Evolutionary conservation across 2,888 invertebrate species (phyloP), one percentile per base, ranked within the genome.

Genomic region (Heliconius cydno): DNA sequence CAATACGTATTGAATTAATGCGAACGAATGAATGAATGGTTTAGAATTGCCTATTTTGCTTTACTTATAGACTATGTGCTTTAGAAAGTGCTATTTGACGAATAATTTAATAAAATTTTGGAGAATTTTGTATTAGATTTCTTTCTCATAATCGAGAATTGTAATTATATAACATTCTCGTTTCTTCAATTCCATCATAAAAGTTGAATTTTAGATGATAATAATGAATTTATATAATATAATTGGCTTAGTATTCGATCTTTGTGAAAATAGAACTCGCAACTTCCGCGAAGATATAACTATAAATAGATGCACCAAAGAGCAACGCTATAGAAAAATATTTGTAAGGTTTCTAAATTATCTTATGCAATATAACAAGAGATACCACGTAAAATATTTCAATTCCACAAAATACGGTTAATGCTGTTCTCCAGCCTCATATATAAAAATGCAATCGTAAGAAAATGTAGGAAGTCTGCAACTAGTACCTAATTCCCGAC

Each of bases 381-480:
- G 65, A 28, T 52, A 9, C 70, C 70, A n/a, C 60, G 65, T 71
- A 75, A 75, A 10, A 41, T 67, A 79, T 70, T 46, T 71, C 52
- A 76, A 78, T 71, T 78, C 74, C 15, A 38, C 25, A 25, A 63
- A 66, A 72, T 75, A 79, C 63, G 41, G 60, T 77, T 77, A 79
- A 77, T 76, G 67, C 68, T 67, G 70, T 71, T 74, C 76, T 79
- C 57, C 66, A 75, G 78, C 63, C 68, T 63, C 80, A 79, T 82
- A 79, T 79, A 82, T 81, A 72, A 79, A 81, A 83, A 84, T 84
- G 83, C 81, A 84, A 84, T 85, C 84, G 85, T 82, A 84, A 84
- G 82, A 84, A 84, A 84, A 84, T 83, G 81, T 84, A 84, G 84
- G 83, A 83, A 84, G 85, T 83, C 83, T 82, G 79, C 81, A 76